phyloP scores from a whole-genome alignment of 2,888 invertebrate genomes.

The Ormia ochracea region DNA sequence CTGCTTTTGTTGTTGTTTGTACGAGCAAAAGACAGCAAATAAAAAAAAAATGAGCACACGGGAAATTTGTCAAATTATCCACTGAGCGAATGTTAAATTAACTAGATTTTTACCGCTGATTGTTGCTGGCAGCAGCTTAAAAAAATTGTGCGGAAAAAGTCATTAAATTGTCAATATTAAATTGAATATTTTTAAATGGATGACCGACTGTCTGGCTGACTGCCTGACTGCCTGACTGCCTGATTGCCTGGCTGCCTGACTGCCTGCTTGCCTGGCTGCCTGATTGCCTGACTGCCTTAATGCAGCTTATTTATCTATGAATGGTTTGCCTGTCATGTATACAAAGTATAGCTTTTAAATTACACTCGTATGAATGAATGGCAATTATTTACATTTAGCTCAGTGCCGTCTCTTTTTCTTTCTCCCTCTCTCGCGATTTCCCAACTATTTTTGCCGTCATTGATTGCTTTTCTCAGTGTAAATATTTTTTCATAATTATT shows the following conservation, averaged over 20 bases:
- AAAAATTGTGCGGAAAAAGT: constrained; percentile 43
- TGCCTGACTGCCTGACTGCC: too few species aligned
- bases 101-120: constrained; percentile 54
- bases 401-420: neutral
- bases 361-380: constrained; percentile 29
- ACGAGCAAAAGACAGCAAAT: neutral
- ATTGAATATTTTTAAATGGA: constrained; percentile 41
- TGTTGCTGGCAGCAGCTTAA: neutral
- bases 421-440: neutral
- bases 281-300: too few species aligned
- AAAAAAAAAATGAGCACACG: constrained; percentile 51
- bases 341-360: constrained; percentile 32
- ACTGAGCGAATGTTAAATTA: constrained; percentile 58
- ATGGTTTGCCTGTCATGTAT: neutral
- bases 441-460: constrained; percentile 11
- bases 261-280: too few species aligned
- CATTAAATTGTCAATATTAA: constrained; percentile 60
- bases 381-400: constrained; percentile 32
- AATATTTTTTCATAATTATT: constrained; percentile 33
- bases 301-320: neutral
- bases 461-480: constrained; percentile 31
- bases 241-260: too few species aligned
- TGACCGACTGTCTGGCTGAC: neutral
- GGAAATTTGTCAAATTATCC: constrained; percentile 63
- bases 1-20: neutral